phyloP scores from a whole-genome alignment of 92 coral and sea anemone genomes.

The Bergia puertoricense region DNA sequence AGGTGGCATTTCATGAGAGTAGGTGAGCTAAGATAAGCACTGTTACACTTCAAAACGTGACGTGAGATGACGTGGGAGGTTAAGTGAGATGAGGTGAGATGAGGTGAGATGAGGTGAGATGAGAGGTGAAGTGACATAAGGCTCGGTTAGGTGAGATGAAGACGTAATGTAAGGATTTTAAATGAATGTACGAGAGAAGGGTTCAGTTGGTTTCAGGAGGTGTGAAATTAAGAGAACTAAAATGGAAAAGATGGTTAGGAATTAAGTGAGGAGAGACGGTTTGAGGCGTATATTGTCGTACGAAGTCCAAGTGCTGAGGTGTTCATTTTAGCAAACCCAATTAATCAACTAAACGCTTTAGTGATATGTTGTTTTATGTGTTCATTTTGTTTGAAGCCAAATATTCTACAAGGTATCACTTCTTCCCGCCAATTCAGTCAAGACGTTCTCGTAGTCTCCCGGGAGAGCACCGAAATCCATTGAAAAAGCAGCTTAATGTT shows the following conservation, averaged over 20 bases:
- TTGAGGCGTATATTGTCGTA: neutral
- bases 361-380: neutral
- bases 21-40: neutral
- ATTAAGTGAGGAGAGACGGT: neutral
- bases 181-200: too few species aligned
- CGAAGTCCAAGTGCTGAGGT: too few species aligned
- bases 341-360: neutral
- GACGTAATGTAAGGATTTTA: too few species aligned
- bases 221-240: too few species aligned
- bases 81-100: neutral
- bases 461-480: constrained; percentile 4
- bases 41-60: neutral
- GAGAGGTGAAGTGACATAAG: neutral
- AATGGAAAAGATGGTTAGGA: neutral
- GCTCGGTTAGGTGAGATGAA: too few species aligned
- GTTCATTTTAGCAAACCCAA: neutral
- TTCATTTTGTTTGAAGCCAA: neutral
- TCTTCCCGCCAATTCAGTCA: neutral
- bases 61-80: neutral
- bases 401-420: neutral
- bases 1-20: neutral
- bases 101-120: neutral
- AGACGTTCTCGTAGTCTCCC: constrained; percentile 37
- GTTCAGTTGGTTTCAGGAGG: too few species aligned
- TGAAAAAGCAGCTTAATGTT: neutral